Percentiles rank a stretch among this genome's conserved stretches.
These are phyloP conservation scores for Nomia melanderi DNA, from an alignment of 1,140 invertebrate species.

Conservation along the genomic window DNA sequence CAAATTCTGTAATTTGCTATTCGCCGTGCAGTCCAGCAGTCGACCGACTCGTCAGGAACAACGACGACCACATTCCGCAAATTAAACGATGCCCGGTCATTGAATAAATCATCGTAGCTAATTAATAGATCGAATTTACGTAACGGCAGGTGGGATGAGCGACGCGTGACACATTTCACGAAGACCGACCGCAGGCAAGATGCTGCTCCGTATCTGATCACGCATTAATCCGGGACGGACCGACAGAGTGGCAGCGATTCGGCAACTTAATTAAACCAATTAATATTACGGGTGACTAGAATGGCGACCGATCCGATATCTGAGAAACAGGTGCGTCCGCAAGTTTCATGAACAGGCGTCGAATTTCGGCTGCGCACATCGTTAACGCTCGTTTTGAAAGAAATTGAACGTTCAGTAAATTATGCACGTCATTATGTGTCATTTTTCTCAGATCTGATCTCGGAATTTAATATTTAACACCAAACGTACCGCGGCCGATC, in stretches of 20 bases:
- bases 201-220: slow-evolving; percentile 15
- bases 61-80: background rate
- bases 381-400: too few species aligned
- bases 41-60: background rate
- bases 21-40: background rate
- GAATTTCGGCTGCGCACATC: too few species aligned
- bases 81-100: slow-evolving; percentile 29
- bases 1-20: background rate
- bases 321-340: slow-evolving; percentile 37
- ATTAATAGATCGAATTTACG: slow-evolving; percentile 45
- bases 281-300: slow-evolving; percentile 52
- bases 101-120: slow-evolving; percentile 50
- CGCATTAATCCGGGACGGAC: slow-evolving; percentile 54
- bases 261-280: slow-evolving; percentile 65
- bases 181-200: slow-evolving; percentile 38
- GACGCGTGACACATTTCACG: slow-evolving; percentile 27
- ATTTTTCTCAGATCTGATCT: background rate
- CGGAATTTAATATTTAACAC: too few species aligned
- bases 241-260: slow-evolving; percentile 50
- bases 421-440: too few species aligned
- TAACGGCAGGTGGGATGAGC: background rate
- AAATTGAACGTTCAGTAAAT: too few species aligned
- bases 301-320: slow-evolving; percentile 54
- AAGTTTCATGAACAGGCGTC: slow-evolving; percentile 1
- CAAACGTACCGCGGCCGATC: too few species aligned